Percentiles rank a stretch among this genome's conserved stretches.
phyloP scores from a whole-genome alignment of 2,797 vertebrate species.

The Diceros bicornis region DNA sequence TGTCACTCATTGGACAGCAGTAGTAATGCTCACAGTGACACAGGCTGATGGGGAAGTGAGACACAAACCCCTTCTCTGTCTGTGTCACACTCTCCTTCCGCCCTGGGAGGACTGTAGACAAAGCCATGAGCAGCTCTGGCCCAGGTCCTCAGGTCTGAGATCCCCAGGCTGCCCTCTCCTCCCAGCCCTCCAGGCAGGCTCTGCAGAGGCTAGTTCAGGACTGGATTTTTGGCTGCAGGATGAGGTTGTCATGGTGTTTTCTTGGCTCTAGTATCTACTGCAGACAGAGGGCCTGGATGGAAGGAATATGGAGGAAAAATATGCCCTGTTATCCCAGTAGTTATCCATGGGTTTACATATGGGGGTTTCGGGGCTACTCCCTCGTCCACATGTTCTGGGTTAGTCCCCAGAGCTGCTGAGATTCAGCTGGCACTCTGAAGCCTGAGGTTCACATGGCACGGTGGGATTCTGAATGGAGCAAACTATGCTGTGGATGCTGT shows the following conservation, averaged over 20 bases:
- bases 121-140: not conserved
- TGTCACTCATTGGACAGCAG: no score
- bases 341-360: no score
- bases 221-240: not conserved
- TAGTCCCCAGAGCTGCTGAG: no score
- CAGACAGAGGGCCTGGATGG: not conserved
- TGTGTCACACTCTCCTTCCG: not conserved
- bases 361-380: not conserved
- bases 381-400: no score
- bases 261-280: accelerated
- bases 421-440: no score
- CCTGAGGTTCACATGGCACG: not conserved
- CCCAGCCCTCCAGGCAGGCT: accelerated
- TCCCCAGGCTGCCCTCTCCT: not conserved
- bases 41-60: not conserved
- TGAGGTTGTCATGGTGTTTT: not conserved
- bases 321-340: no score
- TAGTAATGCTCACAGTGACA: no score
- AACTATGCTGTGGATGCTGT: accelerated
- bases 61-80: not conserved
- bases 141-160: accelerated
- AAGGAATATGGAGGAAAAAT: not conserved
- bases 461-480: not conserved
- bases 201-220: no score
- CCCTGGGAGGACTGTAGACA: not conserved